These are phyloP conservation scores for Orchestia grillus DNA, from an alignment of 1,140 invertebrate species.

Conservation along the genomic window DNA sequence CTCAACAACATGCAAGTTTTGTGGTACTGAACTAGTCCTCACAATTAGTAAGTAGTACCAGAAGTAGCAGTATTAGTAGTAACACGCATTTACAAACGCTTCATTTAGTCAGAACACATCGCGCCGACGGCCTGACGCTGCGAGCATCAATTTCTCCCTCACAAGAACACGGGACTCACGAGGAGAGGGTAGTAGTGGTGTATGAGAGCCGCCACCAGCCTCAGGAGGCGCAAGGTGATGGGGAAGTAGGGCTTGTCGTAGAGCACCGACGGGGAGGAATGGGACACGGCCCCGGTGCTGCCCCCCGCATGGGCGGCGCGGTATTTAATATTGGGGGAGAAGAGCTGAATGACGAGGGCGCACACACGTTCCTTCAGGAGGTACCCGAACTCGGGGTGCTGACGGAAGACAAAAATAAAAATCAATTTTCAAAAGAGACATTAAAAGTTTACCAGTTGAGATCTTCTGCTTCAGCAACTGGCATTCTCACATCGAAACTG, in stretches of 20 bases:
- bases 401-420: conserved; percentile 68
- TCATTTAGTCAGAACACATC: no score
- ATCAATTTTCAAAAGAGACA: background rate
- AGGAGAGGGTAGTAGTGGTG: conserved; percentile 93
- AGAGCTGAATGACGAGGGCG: conserved; percentile 96
- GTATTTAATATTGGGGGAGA: conserved; percentile 96
- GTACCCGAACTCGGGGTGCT: conserved; percentile 95
- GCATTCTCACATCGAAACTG: no score
- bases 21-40: no score
- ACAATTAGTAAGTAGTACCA: no score
- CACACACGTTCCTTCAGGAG: conserved; percentile 96
- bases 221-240: conserved; percentile 92
- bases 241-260: conserved; percentile 96
- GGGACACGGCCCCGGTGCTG: conserved; percentile 70
- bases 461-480: no score
- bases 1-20: no score
- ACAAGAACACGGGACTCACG: conserved; percentile 75
- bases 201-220: conserved; percentile 93
- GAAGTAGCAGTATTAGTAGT: no score
- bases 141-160: no score
- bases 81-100: no score
- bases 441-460: background rate
- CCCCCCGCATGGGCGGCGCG: conserved; percentile 74
- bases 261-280: conserved; percentile 74
- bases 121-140: no score